Base-by-base conservation (phyloP, 2,797 vertebrate species). In the Borostomias antarcticus region DNA sequence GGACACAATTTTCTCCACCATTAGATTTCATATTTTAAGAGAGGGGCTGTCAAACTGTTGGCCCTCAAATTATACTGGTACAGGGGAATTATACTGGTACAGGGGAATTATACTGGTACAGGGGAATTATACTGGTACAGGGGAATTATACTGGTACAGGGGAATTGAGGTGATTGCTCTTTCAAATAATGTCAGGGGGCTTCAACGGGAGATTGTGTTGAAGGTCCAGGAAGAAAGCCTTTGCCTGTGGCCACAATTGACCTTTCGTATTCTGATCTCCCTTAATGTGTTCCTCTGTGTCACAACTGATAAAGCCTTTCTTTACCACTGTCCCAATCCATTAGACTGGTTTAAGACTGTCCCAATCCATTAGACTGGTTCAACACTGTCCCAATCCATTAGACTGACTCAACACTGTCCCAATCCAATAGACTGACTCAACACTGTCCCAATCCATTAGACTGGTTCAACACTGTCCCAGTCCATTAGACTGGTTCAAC, bases 201-300 rank as follows among this genome's bases (percentile, higher is more conserved):
- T 71, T 80, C 43, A 58, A 48, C 64, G 77, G 78, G 82, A 85
- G 75, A 67, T 67, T 78, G 3, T 6, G 74, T 72, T 5, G 51
- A 3, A 64, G 84, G 77, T 78, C 75, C 66, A 60, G 78, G 51
- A 82, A 82, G 72, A 81, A 84, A 82, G 72, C 62, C 65, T 72
- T 17, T 70, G 88, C 91, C 86, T 56, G 74, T 64, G 83, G 89
- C 85, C 77, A 78, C 75, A 71, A 75, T 81, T 91, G 89, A 92
- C 89, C 89, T 91, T 91, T 89, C 81, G 79, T 81, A 75, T 84
- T 84, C 66, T 77, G 79, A 82, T 85, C 84, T 85, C 81, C 85
- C 81, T 83, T 86, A 85, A 88, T 90, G 87, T 85, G 83, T 88
- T 83, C 80, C 77, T 76, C 80, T 82, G 81, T 83, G 84, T 81